phyloP scores from a whole-genome alignment of 2,797 vertebrate genomes.

The Danio albolineatus region DNA sequence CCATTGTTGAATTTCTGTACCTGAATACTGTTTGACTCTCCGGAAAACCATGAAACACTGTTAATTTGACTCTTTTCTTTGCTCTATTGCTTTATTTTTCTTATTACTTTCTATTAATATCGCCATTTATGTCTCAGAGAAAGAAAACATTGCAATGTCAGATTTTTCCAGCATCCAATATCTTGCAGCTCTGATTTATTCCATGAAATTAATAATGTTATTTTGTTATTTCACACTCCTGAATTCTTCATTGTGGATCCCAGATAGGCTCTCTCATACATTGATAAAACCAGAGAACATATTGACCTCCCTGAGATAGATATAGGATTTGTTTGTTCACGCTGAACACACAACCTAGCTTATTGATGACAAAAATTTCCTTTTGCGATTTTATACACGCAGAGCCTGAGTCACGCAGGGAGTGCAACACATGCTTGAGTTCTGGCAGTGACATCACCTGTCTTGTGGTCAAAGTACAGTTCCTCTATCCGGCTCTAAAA shows the following conservation, averaged over 20 bases:
- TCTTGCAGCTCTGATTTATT: no score
- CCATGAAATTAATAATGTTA: no score
- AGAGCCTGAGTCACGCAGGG: conserved; percentile 45
- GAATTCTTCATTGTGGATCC: not conserved
- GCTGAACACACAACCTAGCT: conserved; percentile 6
- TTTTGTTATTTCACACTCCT: not conserved
- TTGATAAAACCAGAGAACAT: conserved; percentile 5
- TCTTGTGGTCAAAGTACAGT: conserved; percentile 85
- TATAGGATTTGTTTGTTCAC: conserved; percentile 37
- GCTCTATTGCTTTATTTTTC: no score
- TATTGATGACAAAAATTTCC: conserved; percentile 29
- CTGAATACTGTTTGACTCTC: no score
- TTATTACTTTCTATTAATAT: no score
- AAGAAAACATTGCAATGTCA: no score
- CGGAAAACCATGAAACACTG: no score
- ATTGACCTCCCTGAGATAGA: not conserved
- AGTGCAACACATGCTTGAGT: conserved; percentile 72
- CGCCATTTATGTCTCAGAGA: no score
- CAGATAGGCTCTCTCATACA: not conserved
- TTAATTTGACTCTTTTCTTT: no score
- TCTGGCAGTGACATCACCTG: conserved; percentile 79
- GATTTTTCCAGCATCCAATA: no score
- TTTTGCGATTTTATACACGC: conserved; percentile 16
- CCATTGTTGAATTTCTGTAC: no score
- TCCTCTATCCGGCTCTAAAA: conserved; percentile 77